Evolutionary conservation across 2,113 vertebrate genomes (phyloP).

Genomic region (Nothocercus julius): DNA sequence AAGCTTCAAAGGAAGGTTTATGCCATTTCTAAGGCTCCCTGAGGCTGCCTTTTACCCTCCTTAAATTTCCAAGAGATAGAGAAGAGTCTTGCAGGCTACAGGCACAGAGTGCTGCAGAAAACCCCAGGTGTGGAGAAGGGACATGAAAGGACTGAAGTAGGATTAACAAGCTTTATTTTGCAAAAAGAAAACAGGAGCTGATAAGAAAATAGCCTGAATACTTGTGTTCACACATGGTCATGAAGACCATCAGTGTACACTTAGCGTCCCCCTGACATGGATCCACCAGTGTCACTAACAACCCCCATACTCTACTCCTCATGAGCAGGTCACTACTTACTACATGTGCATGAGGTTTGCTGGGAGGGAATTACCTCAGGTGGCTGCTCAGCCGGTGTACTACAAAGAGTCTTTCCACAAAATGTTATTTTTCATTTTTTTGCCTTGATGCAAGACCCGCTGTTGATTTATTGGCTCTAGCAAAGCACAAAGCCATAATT

Average conservation of each 20-base stretch:
- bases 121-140: neutral
- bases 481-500: constrained; percentile 69
- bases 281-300: neutral
- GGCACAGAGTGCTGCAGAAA: neutral
- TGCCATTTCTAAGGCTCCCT: neutral
- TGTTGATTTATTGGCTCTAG: constrained; percentile 41
- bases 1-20: neutral
- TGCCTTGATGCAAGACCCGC: constrained; percentile 1
- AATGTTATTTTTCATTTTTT: constrained; percentile 48
- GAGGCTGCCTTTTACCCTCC: neutral
- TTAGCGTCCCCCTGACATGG: neutral
- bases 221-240: neutral
- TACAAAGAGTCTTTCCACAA: constrained; percentile 10
- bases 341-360: neutral
- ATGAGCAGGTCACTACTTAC: neutral
- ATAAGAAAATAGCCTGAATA: neutral
- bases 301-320: neutral
- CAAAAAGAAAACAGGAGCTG: neutral
- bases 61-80: neutral
- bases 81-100: neutral
- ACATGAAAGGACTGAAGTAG: neutral
- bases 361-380: constrained; percentile 13
- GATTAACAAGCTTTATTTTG: neutral
- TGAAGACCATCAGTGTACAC: neutral
- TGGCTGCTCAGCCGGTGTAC: neutral